phyloP scores from a whole-genome alignment of 1,140 invertebrate genomes.

The Drosophila obscura region DNA sequence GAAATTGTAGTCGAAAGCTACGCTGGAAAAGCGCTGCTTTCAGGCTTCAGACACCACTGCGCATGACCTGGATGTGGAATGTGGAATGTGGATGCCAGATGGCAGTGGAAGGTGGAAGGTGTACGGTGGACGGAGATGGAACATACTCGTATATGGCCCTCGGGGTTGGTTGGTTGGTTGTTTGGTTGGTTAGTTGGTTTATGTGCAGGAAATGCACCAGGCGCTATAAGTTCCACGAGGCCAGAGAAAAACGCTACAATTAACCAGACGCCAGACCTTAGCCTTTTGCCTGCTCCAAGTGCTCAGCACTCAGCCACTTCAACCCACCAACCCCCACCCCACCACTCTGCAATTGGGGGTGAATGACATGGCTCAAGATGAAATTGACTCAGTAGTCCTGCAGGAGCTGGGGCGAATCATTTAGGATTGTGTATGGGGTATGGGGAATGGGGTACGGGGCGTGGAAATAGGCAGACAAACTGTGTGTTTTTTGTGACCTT shows the following conservation, averaged over 20 bases:
- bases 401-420: constrained; percentile 1
- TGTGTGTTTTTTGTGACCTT: constrained; percentile 52
- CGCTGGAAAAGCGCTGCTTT: constrained; percentile 15
- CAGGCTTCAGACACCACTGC: background rate
- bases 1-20: constrained; percentile 26
- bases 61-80: constrained; percentile 41
- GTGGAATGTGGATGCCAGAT: background rate
- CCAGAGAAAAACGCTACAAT: constrained; percentile 69
- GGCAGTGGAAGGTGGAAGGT: background rate
- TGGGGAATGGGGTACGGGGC: background rate
- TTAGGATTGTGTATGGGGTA: constrained; percentile 1
- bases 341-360: constrained; percentile 44
- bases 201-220: constrained; percentile 77
- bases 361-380: constrained; percentile 50
- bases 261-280: constrained; percentile 60
- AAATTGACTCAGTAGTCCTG: no score
- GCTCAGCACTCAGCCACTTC: background rate
- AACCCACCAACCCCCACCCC: background rate
- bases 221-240: constrained; percentile 58
- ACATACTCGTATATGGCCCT: no score
- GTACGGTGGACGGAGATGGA: no score
- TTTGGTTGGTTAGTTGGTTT: constrained; percentile 19
- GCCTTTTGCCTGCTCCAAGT: constrained; percentile 54
- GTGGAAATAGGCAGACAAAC: background rate
- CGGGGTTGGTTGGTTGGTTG: no score